Evolutionary conservation across 2,888 invertebrate species (phyloP).

Genomic region (Melanostoma scalare): DNA sequence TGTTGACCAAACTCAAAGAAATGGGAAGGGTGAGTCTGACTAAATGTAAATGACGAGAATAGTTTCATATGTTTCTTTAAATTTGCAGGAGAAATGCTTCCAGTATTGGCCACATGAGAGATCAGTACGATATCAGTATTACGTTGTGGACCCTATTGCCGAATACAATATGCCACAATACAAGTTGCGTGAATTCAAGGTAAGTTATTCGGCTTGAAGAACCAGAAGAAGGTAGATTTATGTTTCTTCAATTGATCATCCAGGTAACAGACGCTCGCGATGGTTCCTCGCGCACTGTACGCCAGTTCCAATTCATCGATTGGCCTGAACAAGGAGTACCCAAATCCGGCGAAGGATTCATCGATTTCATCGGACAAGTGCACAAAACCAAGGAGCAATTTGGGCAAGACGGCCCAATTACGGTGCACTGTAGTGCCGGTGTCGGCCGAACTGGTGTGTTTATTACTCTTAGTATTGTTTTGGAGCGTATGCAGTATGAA

Average conservation of each 20-base stretch:
- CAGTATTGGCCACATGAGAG: conserved; percentile 99
- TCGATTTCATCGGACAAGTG: conserved; percentile 99
- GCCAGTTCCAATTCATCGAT: conserved; percentile 98
- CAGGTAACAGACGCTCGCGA: conserved; percentile 97
- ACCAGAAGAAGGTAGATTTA: not conserved
- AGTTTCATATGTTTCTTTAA: conserved; percentile 1
- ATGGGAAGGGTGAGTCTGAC: conserved; percentile 93
- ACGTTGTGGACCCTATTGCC: conserved; percentile 99
- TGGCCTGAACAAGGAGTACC: conserved; percentile 99
- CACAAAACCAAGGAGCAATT: conserved; percentile 99
- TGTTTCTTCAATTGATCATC: not conserved
- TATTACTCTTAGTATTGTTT: conserved; percentile 97
- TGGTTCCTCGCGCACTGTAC: conserved; percentile 96
- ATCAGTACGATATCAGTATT: conserved; percentile 97
- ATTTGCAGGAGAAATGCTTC: conserved; percentile 96
- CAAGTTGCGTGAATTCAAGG: conserved; percentile 98
- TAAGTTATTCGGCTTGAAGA: conserved; percentile 74
- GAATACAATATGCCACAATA: conserved; percentile 99
- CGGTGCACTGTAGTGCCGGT: conserved; percentile 99
- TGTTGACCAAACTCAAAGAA: conserved; percentile 98
- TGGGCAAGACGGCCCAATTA: conserved; percentile 99
- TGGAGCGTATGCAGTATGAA: conserved; percentile 99
- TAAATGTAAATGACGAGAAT: no score
- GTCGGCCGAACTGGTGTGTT: conserved; percentile 99
- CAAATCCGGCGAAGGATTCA: conserved; percentile 98